These are phyloP conservation scores for Gavia stellata DNA, from an alignment of 2,113 vertebrate genomes.

Conservation along the genomic window DNA sequence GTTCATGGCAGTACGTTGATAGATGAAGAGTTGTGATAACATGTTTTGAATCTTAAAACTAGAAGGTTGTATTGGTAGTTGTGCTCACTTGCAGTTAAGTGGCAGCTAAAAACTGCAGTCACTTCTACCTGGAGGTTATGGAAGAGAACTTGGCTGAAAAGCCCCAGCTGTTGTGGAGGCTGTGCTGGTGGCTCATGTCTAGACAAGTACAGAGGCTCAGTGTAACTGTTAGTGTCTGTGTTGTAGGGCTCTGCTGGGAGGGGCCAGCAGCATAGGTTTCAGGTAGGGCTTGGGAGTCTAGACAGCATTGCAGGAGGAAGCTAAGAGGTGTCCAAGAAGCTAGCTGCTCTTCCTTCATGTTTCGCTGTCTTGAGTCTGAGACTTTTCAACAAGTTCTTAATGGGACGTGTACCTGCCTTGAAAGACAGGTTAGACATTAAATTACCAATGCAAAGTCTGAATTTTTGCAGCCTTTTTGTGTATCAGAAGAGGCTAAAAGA, in stretches of 20 bases:
- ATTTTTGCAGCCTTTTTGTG: neutral
- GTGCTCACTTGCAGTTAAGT: neutral
- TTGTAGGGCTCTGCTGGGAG: neutral
- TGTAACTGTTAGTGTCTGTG: neutral
- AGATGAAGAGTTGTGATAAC: slow-evolving; percentile 16
- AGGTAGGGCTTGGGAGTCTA: neutral
- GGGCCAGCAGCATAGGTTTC: neutral
- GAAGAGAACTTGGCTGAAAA: neutral
- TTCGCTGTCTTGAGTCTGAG: neutral
- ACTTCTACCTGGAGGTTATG: neutral
- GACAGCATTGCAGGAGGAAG: neutral
- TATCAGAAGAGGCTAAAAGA: neutral
- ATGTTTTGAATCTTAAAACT: neutral
- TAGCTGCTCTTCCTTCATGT: neutral
- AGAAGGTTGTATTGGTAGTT: slow-evolving; percentile 28
- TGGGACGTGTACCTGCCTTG: neutral
- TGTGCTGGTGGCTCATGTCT: neutral
- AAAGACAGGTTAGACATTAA: neutral
- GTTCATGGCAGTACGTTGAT: slow-evolving; percentile 15
- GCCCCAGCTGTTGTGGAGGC: neutral
- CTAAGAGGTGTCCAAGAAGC: neutral
- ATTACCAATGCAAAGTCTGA: neutral
- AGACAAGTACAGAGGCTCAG: neutral
- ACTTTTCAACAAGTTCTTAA: neutral
- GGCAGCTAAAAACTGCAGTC: neutral